These are phyloP conservation scores for Trichoplax adhaerens DNA, from an alignment of 37 sponge, comb jelly and placozoan species.

Conservation along the genomic window DNA sequence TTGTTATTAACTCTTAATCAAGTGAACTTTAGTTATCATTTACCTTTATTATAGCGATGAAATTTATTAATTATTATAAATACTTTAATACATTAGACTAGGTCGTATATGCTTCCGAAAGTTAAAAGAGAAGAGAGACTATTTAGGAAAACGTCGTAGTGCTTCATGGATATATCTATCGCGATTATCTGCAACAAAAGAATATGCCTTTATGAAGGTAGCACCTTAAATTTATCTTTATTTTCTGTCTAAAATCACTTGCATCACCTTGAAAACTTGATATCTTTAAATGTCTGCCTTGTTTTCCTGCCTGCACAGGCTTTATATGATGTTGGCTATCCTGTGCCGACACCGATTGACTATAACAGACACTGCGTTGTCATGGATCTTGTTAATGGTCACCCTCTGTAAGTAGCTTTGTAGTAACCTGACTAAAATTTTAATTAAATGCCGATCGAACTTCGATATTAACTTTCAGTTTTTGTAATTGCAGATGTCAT, in stretches of 20 bases:
- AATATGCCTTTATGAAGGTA: constrained; percentile 87
- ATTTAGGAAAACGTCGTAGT: constrained; percentile 46
- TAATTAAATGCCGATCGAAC: background rate
- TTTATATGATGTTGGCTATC: constrained; percentile 62
- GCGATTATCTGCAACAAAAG: constrained; percentile 76
- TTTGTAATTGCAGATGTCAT: constrained; percentile 33
- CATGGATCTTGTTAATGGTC: constrained; percentile 81
- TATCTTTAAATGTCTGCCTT: too few relatives aligned
- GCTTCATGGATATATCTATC: constrained; percentile 94
- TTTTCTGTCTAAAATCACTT: background rate
- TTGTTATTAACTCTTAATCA: too few relatives aligned
- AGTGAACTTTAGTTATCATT: too few relatives aligned
- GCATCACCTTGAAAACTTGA: too few relatives aligned
- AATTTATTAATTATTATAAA: too few relatives aligned
- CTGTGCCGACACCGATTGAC: constrained; percentile 80
- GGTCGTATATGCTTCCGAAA: constrained; percentile 85
- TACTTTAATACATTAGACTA: constrained; percentile 21
- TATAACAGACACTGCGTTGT: constrained; percentile 93
- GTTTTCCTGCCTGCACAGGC: constrained; percentile 12
- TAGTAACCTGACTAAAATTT: background rate
- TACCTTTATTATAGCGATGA: too few relatives aligned
- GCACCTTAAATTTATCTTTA: background rate
- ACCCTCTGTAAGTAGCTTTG: constrained; percentile 59
- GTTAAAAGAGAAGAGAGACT: constrained; percentile 93
- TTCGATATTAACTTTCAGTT: background rate